Evolutionary conservation across 2,797 vertebrate species (phyloP).

Genomic region (Sphaeramia orbicularis): DNA sequence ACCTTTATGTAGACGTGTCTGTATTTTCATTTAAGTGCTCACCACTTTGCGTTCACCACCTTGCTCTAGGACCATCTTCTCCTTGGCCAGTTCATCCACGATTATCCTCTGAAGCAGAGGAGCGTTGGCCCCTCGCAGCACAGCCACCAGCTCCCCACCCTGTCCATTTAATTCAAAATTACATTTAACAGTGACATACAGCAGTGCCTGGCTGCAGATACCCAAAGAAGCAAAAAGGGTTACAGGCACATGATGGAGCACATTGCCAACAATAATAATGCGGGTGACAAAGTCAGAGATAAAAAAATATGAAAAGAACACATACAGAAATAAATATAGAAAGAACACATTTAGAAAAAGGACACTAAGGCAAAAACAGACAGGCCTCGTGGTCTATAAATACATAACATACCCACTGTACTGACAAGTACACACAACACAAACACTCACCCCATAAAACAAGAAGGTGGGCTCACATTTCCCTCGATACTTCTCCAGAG

Average conservation of each 20-base stretch:
- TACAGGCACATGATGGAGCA: neutral
- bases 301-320: neutral
- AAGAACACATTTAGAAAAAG: neutral
- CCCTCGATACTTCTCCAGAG: slow-evolving; percentile 90
- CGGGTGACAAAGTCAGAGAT: neutral
- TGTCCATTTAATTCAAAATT: slow-evolving; percentile 61
- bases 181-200: neutral
- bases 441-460: slow-evolving; percentile 89
- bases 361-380: neutral
- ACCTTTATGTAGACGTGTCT: neutral
- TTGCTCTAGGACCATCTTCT: slow-evolving; percentile 85
- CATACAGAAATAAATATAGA: neutral
- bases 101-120: slow-evolving; percentile 92
- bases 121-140: slow-evolving; percentile 89
- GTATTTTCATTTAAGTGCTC: slow-evolving; percentile 53
- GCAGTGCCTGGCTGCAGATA: neutral
- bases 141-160: slow-evolving; percentile 90
- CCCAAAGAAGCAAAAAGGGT: neutral
- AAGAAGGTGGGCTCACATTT: slow-evolving; percentile 95
- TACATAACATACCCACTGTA: neutral
- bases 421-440: slow-evolving; percentile 33
- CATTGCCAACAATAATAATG: neutral
- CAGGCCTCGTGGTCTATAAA: neutral
- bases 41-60: slow-evolving; percentile 85
- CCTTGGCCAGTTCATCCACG: slow-evolving; percentile 87